Base-by-base conservation (phyloP, 2,888 invertebrate genomes). In the Dryocosmus kuriphilus region DNA sequence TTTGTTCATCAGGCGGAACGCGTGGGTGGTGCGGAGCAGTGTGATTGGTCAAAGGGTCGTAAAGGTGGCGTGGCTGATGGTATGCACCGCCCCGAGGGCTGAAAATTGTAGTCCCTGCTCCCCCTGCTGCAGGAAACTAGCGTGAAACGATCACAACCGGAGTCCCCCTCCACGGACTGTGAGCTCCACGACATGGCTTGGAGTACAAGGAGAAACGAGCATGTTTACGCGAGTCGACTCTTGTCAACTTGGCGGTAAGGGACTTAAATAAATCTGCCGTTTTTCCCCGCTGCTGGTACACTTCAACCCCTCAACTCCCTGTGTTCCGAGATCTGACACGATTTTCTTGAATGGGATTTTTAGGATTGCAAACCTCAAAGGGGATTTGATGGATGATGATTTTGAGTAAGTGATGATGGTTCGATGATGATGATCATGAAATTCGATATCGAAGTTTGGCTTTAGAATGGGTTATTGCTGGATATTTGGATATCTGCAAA, bases 151-250 rank as follows among this genome's bases (percentile, higher is more conserved):
- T 82, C 82, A 76, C 79, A 32, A 65, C 78, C 74, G 76, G 77
- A 60, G 77, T n/a, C 78, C 71, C 81, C 81, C 81, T 76, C 74
- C 78, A 75, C 67, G 41, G 27, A 8, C 32, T 77, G 51, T 74
- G 80, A 80, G 80, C 79, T 77, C 76, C 84, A 79, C 86, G 82
- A 88, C 88, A 86, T 88, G 86, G 88, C 88, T 86, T 88, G 86
- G 88, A 85, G 87, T 88, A 91, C 90, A 90, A 88, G 89, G 88
- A 90, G 89, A 87, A 89, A 90, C 90, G 91, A 90, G 89, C 89
- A 87, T 91, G 91, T 91, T 91, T 91, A 91, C 91, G 91, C 90
- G 91, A 88, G 86, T 88, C 88, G 88, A 90, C 90, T 90, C 90
- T 91, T 91, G 91, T 90, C 90, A 89, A 90, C 88, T 88, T 85